Percentiles rank a stretch among this genome's conserved stretches.
Conservation (phyloP, 53 echinoderm and acorn worm species). For the Zoroaster sp. region DNA sequence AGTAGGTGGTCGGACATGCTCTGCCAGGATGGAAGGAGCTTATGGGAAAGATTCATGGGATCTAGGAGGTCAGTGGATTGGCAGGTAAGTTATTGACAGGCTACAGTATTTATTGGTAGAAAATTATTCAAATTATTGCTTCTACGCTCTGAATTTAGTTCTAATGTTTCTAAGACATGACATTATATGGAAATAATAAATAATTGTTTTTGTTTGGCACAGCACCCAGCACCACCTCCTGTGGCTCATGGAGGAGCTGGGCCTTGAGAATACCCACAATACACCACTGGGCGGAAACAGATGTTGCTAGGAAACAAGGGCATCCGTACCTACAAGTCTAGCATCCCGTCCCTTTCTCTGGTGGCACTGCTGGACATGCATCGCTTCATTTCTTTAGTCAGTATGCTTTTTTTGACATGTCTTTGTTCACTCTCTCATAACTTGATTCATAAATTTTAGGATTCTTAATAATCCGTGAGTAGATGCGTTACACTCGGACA, state of each 20-base stretch:
- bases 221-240: conserved; percentile 76
- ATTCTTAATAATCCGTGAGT: too few relatives aligned
- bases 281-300: conserved; percentile 64
- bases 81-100: conserved; percentile 63
- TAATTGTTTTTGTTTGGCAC: not conserved
- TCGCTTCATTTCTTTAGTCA: too few relatives aligned
- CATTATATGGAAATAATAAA: not conserved
- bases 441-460: too few relatives aligned
- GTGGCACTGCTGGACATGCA: conserved; percentile 79
- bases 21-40: conserved; percentile 69
- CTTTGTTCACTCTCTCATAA: too few relatives aligned
- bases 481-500: too few relatives aligned
- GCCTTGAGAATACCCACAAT: conserved; percentile 81
- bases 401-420: too few relatives aligned
- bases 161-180: not conserved
- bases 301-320: conserved; percentile 65
- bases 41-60: conserved; percentile 87
- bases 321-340: conserved; percentile 68
- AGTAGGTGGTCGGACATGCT: conserved; percentile 81
- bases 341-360: conserved; percentile 77
- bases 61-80: conserved; percentile 96
- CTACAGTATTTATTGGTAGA: not conserved
- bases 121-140: not conserved
- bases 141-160: too few relatives aligned
- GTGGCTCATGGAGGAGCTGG: conserved; percentile 81